Percentiles rank a stretch among this genome's conserved stretches.
Evolutionary conservation across 2,888 invertebrate genomes (phyloP).

Genomic region (Nomada ruficornis): DNA sequence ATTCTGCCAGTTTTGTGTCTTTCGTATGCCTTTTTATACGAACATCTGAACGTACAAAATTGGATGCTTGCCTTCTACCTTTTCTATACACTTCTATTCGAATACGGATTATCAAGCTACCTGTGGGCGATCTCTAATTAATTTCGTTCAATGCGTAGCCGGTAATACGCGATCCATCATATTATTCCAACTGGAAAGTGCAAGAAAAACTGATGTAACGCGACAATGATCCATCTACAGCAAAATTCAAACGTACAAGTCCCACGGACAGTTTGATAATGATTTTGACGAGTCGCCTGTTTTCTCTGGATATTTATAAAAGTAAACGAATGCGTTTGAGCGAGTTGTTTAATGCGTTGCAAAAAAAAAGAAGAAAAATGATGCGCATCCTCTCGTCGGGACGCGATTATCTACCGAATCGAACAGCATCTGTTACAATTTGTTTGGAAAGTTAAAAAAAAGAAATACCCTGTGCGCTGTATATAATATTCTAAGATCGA

Average conservation of each 20-base stretch:
- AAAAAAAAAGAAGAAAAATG: background rate
- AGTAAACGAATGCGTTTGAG: conserved; percentile 33
- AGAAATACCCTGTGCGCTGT: conserved; percentile 25
- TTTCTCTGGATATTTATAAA: conserved; percentile 9
- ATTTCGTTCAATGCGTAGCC: too few species aligned
- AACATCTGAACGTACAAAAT: conserved; percentile 28
- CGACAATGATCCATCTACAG: background rate
- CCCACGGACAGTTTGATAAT: conserved; percentile 5
- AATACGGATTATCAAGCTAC: background rate
- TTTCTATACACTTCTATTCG: conserved; percentile 27
- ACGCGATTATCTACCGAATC: background rate
- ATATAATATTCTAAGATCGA: conserved; percentile 30
- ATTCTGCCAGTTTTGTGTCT: conserved; percentile 41
- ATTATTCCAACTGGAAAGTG: background rate
- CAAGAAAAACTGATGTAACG: background rate
- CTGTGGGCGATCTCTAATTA: background rate
- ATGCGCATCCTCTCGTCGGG: conserved; percentile 3
- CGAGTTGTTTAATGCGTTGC: conserved; percentile 10
- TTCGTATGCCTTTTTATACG: conserved; percentile 52
- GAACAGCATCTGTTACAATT: conserved; percentile 31
- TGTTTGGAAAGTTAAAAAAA: conserved; percentile 31
- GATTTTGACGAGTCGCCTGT: conserved; percentile 17
- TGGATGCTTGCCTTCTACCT: conserved; percentile 13
- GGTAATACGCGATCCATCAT: too few species aligned
- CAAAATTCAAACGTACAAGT: background rate